phyloP scores from a whole-genome alignment of 2,113 vertebrate species.

The Xenotilapia caudafasciata region DNA sequence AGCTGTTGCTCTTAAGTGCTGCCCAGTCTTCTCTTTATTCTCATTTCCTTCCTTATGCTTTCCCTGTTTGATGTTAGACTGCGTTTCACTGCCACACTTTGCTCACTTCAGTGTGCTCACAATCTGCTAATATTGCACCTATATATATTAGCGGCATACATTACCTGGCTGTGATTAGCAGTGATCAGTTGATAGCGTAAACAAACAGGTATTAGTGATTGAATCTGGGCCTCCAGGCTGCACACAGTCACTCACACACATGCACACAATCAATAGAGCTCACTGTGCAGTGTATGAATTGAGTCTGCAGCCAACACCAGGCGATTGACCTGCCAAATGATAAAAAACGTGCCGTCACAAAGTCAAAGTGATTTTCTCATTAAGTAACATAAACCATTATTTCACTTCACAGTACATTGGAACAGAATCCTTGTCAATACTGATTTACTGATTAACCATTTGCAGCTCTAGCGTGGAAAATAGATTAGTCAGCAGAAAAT shows the following conservation, averaged over 20 bases:
- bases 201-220: neutral
- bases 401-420: neutral
- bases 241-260: neutral
- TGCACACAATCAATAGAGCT: neutral
- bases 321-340: neutral
- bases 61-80: neutral
- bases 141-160: neutral
- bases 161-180: neutral
- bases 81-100: neutral
- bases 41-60: neutral
- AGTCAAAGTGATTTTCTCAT: neutral
- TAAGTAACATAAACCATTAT: neutral
- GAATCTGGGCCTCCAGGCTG: neutral
- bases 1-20: neutral
- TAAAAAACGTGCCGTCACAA: neutral
- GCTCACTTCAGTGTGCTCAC: neutral
- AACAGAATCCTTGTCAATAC: neutral
- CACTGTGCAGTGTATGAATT: neutral
- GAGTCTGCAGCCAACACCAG: neutral
- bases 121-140: neutral
- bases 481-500: neutral
- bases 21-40: neutral
- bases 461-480: accelerated
- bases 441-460: neutral
- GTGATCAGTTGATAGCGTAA: neutral